Percentiles rank a stretch among this genome's conserved stretches.
phyloP scores from a whole-genome alignment of 2,888 invertebrate species.

The Mimachlamys varia region DNA sequence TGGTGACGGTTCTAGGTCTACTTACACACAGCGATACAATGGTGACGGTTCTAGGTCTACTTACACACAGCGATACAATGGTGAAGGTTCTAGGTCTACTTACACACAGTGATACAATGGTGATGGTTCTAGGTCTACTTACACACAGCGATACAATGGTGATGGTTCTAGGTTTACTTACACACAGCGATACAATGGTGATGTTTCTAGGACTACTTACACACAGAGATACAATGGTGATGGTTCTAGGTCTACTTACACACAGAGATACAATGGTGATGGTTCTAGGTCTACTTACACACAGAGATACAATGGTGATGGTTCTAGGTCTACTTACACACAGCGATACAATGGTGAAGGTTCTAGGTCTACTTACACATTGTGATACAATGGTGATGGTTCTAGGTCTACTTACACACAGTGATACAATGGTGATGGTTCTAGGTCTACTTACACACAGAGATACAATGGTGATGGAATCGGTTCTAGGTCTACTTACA shows the following conservation, averaged over 20 bases:
- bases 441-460: constrained; percentile 78
- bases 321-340: constrained; percentile 76
- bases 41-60: constrained; percentile 79
- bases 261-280: constrained; percentile 82
- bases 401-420: constrained; percentile 77
- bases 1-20: constrained; percentile 80
- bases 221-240: constrained; percentile 82
- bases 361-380: constrained; percentile 77
- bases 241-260: constrained; percentile 79
- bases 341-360: constrained; percentile 82
- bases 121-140: constrained; percentile 79
- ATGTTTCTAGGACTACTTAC: constrained; percentile 78
- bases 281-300: constrained; percentile 77
- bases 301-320: constrained; percentile 82
- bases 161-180: constrained; percentile 79
- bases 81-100: constrained; percentile 79
- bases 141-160: constrained; percentile 82
- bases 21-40: constrained; percentile 82
- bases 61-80: constrained; percentile 82
- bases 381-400: constrained; percentile 82
- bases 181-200: constrained; percentile 82
- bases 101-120: constrained; percentile 82
- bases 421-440: constrained; percentile 82
- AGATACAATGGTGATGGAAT: constrained; percentile 82
- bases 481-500: no score